phyloP scores from a whole-genome alignment of 2,888 invertebrate species.

The Coleophora flavipennella region DNA sequence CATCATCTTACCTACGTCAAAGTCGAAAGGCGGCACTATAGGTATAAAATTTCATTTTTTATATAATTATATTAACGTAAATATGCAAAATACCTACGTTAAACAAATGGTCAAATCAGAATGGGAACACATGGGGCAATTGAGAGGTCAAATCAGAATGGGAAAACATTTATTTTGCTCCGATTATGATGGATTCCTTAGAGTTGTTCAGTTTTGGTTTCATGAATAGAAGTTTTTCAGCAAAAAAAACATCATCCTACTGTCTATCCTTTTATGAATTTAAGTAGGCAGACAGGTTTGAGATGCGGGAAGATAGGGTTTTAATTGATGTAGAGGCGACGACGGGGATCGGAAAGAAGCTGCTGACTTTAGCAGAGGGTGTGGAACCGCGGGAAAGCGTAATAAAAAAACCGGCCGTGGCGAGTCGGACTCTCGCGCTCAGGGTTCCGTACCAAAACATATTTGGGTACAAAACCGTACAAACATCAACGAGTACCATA shows the following conservation, averaged over 20 bases:
- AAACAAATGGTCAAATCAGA: too few relatives aligned
- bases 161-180: too few relatives aligned
- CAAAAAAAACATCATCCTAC: constrained; percentile 61
- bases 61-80: not conserved
- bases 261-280: constrained; percentile 65
- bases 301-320: constrained; percentile 63
- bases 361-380: constrained; percentile 25
- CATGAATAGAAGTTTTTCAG: too few relatives aligned
- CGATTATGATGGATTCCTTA: too few relatives aligned
- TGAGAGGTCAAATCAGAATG: too few relatives aligned
- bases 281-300: constrained; percentile 44
- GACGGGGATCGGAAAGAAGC: constrained; percentile 34
- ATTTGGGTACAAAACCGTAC: too few relatives aligned
- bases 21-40: constrained; percentile 32
- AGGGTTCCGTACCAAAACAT: too few relatives aligned
- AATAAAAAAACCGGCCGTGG: constrained; percentile 70
- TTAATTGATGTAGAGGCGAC: constrained; percentile 65
- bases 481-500: too few relatives aligned
- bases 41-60: constrained; percentile 15
- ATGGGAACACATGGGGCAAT: too few relatives aligned
- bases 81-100: too few relatives aligned
- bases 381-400: constrained; percentile 34
- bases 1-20: constrained; percentile 29
- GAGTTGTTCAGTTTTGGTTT: too few relatives aligned
- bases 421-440: too few relatives aligned